phyloP scores from a whole-genome alignment of 2,797 vertebrate species.

The Sebastiscus tertius region DNA sequence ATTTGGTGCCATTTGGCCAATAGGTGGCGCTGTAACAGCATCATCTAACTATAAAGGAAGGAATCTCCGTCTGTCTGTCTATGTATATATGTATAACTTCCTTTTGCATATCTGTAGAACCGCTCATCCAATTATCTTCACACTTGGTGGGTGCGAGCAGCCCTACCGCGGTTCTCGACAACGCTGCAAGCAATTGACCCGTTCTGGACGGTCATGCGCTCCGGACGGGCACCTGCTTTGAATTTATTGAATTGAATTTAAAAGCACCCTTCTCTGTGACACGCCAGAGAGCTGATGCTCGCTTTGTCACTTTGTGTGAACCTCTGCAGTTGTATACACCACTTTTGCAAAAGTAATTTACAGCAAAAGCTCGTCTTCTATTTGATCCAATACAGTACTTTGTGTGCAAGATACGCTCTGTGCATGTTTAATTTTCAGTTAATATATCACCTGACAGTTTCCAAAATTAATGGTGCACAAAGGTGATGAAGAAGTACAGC shows the following conservation, averaged over 20 bases:
- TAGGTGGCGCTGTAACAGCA: no score
- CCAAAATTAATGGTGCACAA: background rate
- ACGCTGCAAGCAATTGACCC: no score
- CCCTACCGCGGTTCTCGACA: no score
- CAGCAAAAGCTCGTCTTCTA: background rate
- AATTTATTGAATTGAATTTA: background rate
- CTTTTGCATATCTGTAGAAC: no score
- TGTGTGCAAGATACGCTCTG: background rate
- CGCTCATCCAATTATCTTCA: no score
- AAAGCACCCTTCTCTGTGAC: background rate
- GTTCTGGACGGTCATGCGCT: no score
- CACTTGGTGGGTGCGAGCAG: no score
- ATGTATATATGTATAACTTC: no score
- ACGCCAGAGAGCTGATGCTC: background rate
- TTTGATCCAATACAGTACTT: background rate
- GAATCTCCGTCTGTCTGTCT: no score
- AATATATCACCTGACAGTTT: background rate
- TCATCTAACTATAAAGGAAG: no score
- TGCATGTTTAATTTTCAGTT: background rate
- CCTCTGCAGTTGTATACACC: background rate
- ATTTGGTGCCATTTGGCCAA: no score
- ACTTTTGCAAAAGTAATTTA: background rate
- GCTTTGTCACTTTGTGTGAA: background rate
- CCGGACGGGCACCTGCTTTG: no score
- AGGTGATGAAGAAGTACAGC: background rate